phyloP scores from a whole-genome alignment of 2,888 invertebrate species.

The Philereme vetulata region DNA sequence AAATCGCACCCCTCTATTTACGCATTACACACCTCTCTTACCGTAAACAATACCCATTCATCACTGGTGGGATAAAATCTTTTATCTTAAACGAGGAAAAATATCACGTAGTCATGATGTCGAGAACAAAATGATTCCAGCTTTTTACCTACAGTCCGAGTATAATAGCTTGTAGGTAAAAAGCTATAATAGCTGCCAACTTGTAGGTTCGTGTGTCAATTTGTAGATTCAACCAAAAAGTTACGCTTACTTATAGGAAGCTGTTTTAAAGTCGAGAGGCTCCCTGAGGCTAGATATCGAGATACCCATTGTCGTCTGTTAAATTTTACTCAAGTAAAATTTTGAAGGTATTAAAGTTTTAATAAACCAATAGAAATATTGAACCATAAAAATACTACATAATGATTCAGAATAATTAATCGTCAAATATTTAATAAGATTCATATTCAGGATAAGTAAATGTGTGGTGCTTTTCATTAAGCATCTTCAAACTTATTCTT shows the following conservation, averaged over 20 bases:
- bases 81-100: slow-evolving; percentile 51
- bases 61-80: slow-evolving; percentile 50
- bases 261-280: slow-evolving; percentile 9
- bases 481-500: neutral
- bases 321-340: neutral
- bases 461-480: too few relatives aligned
- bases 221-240: slow-evolving; percentile 30
- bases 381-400: too few relatives aligned
- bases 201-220: slow-evolving; percentile 18
- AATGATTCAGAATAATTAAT: too few relatives aligned
- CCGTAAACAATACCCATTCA: slow-evolving; percentile 57
- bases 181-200: slow-evolving; percentile 2
- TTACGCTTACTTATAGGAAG: slow-evolving; percentile 34
- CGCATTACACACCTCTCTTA: slow-evolving; percentile 49
- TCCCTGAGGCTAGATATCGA: slow-evolving; percentile 12
- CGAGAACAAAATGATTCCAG: slow-evolving; percentile 38
- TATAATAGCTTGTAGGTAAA: neutral
- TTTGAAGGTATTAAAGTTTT: slow-evolving; percentile 1
- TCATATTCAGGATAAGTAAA: neutral
- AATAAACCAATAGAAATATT: neutral
- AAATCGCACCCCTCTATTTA: slow-evolving; percentile 41
- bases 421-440: too few relatives aligned
- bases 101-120: slow-evolving; percentile 50
- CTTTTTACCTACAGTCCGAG: slow-evolving; percentile 9
- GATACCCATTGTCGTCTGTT: too few relatives aligned